Evolutionary conservation across 2,113 vertebrate species (phyloP), one percentile per base, ranked within the genome.

Genomic region (Bubo bubo): DNA sequence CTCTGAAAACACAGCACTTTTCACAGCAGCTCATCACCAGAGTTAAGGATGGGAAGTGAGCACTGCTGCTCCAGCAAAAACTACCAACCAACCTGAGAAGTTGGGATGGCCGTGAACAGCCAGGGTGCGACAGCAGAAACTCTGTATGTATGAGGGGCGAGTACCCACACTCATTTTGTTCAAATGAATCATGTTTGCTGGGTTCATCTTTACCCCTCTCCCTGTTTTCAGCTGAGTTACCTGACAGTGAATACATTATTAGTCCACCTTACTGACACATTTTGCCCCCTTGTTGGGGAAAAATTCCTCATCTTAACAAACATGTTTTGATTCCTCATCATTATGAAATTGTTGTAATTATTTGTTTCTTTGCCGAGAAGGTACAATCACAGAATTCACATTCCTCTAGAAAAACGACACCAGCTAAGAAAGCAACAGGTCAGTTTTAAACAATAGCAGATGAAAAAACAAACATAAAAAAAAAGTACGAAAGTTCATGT

Each of bases 401-500:
- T 45, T 87, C 62, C 27, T 64, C 50, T 21, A 59, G 70, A 62
- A 88, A 86, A 90, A 56, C 5, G 3, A 76, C 45, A 73, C 30
- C 32, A 63, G 30, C 45, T 90, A 90, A 62, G 63, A 93, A 94
- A 85, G 73, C 53, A 76, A 62, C 34, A n/a, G 66, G 84, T 62
- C 87, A 70, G 43, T 94, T 85, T 73, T 47, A 86, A 96, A 95
- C 79, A 90, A 92, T 53, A 90, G 67, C 19, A 62, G 24, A 43
- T 49, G 1, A 3, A 19, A 30, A n/a, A 55, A 39, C 2, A 47
- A 49, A 45, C 43, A 45, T 17, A 6, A 43, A 62, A 55, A 55
- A 27, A 49, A 62, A 9, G 5, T 37, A 55, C 47, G n/a, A 49
- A 88, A 90, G 67, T 45, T 70, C 8, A 0, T 15, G 75, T 63